These are phyloP conservation scores for Betta splendens DNA, from an alignment of 2,797 vertebrate species.

Conservation along the genomic window DNA sequence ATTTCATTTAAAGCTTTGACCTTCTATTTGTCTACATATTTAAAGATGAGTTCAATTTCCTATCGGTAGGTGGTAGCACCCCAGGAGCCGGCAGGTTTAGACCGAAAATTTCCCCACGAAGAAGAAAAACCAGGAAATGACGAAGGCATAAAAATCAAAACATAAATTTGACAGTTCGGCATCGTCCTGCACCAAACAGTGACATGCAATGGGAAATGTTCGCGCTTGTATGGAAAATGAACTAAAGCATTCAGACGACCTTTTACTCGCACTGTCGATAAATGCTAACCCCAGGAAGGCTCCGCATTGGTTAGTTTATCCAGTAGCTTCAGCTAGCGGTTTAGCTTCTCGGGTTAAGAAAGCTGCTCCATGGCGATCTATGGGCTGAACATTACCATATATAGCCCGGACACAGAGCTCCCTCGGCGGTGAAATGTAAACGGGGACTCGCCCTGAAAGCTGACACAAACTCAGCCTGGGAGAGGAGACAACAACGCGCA, in stretches of 20 bases:
- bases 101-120: not conserved
- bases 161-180: slow-evolving; percentile 51
- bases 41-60: no score
- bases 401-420: slow-evolving; percentile 73
- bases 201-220: slow-evolving; percentile 1
- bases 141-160: slow-evolving; percentile 57
- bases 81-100: not conserved
- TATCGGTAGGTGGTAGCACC: slow-evolving; percentile 35
- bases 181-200: not conserved
- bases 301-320: slow-evolving; percentile 21
- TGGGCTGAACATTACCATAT: slow-evolving; percentile 82
- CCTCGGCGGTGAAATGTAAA: slow-evolving; percentile 72
- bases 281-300: slow-evolving; percentile 34
- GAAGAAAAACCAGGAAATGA: slow-evolving; percentile 51
- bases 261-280: slow-evolving; percentile 10
- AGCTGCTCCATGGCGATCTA: slow-evolving; percentile 48
- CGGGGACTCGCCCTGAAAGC: slow-evolving; percentile 36
- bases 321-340: slow-evolving; percentile 3
- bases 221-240: not conserved
- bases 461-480: slow-evolving; percentile 16
- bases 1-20: no score
- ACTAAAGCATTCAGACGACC: not conserved
- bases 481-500: not conserved
- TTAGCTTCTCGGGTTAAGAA: slow-evolving; percentile 43
- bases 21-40: no score